Base-by-base conservation (phyloP, 2,113 vertebrate genomes). In the Oryzias melastigma region DNA sequence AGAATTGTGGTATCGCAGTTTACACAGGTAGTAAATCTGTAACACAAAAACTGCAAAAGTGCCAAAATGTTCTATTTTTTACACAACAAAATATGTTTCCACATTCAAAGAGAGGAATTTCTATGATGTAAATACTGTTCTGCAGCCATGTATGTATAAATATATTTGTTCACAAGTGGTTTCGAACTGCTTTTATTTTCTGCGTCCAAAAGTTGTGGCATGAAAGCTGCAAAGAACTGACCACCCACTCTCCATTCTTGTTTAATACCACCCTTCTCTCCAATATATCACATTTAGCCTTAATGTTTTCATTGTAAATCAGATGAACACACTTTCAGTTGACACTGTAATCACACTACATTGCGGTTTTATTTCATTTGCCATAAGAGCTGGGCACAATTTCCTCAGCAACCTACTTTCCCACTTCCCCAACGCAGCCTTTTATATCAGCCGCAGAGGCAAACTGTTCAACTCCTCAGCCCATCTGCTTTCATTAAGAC, bases 401-500 rank as follows among this genome's bases (percentile, higher is more conserved):
- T 61, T 72, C 65, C 47, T 29, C 43, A 18, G 52, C 19, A 35
- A 45, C 43, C 46, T 5, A 15, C 6, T 25, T 56, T 25, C 55
- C 63, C 58, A 16, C 61, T 56, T 48, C 44, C 27, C 24, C 19
- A 17, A 7, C 55, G 14, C 59, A 45, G 18, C 35, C 42, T 48
- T 78, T 62, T 66, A 60, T 65, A 68, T 68, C 58, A 68, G 62
- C 52, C 50, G 44, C 66, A 62, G 66, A 58, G 27, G 69, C 48
- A 69, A 73, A 73, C 58, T 60, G 80, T 75, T 76, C 54, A 75
- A 69, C 70, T 78, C 68, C 70, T 70, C 78, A 53, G 65, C 63
- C 71, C 63, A 73, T 85, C 78, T 78, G 74, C 77, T 84, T 81
- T 85, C 46, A 52, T 87, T 76, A 86, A 90, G 75, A 83, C 84